phyloP scores from a whole-genome alignment of 2,888 invertebrate species.

The Nomada ruficornis region DNA sequence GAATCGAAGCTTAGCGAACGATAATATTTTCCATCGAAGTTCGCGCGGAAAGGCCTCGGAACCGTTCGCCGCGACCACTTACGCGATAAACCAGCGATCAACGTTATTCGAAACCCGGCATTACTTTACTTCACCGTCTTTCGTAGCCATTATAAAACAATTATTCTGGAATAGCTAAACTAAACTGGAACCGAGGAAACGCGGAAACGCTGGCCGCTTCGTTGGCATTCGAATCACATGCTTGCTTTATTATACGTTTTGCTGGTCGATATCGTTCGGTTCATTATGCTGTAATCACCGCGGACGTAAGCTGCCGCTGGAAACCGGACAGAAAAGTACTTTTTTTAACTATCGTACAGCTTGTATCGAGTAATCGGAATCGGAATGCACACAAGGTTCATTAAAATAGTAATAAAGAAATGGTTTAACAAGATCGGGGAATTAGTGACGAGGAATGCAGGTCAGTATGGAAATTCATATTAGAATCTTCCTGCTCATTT shows the following conservation, averaged over 20 bases:
- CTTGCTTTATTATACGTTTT: conserved; percentile 54
- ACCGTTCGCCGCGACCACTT: conserved; percentile 32
- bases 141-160: conserved; percentile 48
- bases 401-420: no score
- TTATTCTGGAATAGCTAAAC: conserved; percentile 30
- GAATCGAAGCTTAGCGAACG: not conserved
- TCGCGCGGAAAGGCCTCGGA: conserved; percentile 25
- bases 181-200: conserved; percentile 46
- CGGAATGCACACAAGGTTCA: no score
- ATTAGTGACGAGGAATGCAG: no score
- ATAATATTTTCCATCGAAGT: conserved; percentile 24
- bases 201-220: conserved; percentile 52
- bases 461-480: no score
- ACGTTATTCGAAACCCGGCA: conserved; percentile 10
- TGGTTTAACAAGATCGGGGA: no score
- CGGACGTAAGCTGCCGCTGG: not conserved
- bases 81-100: conserved; percentile 46
- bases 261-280: conserved; percentile 47
- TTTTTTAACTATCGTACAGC: no score
- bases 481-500: no score
- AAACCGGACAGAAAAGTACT: conserved; percentile 9
- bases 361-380: no score
- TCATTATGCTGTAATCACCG: conserved; percentile 58
- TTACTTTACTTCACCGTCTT: conserved; percentile 39
- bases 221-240: conserved; percentile 45